Evolutionary conservation across 2,888 invertebrate species (phyloP), one percentile per base, ranked within the genome.

Genomic region (Macropis europaea): DNA sequence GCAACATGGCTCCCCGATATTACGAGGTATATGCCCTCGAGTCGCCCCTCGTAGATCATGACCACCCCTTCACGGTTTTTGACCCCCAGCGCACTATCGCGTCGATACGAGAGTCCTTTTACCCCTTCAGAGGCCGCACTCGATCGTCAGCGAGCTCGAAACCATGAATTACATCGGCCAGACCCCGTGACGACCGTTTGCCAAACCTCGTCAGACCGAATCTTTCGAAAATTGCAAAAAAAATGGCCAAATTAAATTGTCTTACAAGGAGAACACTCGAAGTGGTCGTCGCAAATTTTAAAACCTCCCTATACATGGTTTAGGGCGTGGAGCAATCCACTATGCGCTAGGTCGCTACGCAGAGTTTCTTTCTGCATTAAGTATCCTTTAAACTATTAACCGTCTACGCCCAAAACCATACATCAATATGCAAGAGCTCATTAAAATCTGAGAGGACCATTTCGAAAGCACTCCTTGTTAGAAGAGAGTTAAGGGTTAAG

Each of bases 1-100:
- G 62, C 56, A 70, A 61, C 70, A 60, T 52, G 62, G 56, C 50
- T 70, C 63, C 72, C 62, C 40, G 62, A 36, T 50, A 64, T 71
- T 60, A 42, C 63, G 42, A 54, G 59, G 48, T 48, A 64, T 38
- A 66, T 59, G 53, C 50, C 50, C 57, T 36, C 53, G 69, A 60
- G 52, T 62, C 57, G 30, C 62, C 63, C 63, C 52, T 57, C 42
- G 62, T 69, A 63, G 72, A 72, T 66, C 73, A 64, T 76, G 64
- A 72, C 72, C 69, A 72, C 69, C 76, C 66, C 73, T 78, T 73
- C 60, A 75, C 68, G 74, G 70, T 79, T 81, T 79, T 79, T 76
- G 74, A 81, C 72, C 79, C 73, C 69, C 69, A 62, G 60, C 48
- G 50, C 61, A 66, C 63, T 71, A 77, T 78, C 74, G 69, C 70